Evolutionary conservation across 2,113 vertebrate species (phyloP).

Genomic region (Dunckerocampus dactyliophorus): DNA sequence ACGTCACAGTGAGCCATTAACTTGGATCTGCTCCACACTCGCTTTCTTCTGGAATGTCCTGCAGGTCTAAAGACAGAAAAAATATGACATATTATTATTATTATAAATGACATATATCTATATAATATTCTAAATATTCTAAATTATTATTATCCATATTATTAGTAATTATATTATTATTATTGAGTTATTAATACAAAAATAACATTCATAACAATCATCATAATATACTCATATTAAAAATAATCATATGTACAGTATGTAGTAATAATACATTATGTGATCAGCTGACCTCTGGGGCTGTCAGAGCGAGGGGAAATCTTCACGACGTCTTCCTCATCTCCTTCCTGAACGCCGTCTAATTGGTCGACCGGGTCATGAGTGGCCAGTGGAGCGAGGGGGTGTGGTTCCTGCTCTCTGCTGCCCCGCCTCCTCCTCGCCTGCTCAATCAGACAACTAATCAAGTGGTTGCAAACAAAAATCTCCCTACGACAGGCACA

Average conservation of each 20-base stretch:
- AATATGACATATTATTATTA: slow-evolving; percentile 20
- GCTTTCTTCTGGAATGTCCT: slow-evolving; percentile 89
- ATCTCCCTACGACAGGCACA: too few species aligned
- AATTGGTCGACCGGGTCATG: slow-evolving; percentile 63
- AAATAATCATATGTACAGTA: too few species aligned
- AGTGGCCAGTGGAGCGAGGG: slow-evolving; percentile 59
- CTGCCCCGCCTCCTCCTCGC: slow-evolving; percentile 45
- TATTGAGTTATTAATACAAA: too few species aligned
- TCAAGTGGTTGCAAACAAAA: too few species aligned
- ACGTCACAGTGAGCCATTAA: slow-evolving; percentile 37
- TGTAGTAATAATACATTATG: background rate
- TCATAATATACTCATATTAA: too few species aligned
- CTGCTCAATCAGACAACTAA: slow-evolving; percentile 15
- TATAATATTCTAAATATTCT: too few species aligned
- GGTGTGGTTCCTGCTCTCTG: slow-evolving; percentile 44
- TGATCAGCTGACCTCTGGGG: slow-evolving; percentile 66
- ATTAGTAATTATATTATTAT: too few species aligned
- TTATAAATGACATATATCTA: too few species aligned
- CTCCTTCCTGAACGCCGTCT: slow-evolving; percentile 72
- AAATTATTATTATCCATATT: too few species aligned
- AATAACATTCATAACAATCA: too few species aligned
- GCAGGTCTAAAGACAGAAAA: slow-evolving; percentile 76
- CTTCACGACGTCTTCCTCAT: slow-evolving; percentile 59
- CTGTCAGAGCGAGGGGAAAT: slow-evolving; percentile 67
- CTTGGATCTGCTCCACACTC: slow-evolving; percentile 75